Percentiles rank a stretch among this genome's conserved stretches.
phyloP scores from a whole-genome alignment of 2,797 vertebrate genomes.

The Odontamblyopus rebecca region DNA sequence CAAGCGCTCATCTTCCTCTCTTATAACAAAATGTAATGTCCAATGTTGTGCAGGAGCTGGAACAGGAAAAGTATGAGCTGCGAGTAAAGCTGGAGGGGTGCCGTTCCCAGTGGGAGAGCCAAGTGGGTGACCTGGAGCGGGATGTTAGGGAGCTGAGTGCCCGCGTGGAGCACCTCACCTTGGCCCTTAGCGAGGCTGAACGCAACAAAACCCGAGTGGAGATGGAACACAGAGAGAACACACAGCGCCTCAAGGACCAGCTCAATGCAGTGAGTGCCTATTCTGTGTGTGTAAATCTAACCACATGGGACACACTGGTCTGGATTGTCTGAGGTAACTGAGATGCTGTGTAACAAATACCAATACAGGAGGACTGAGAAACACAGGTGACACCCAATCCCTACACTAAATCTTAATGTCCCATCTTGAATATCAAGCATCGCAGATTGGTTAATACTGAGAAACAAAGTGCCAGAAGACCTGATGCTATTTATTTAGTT shows the following conservation, averaged over 20 bases:
- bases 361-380: conserved; percentile 23
- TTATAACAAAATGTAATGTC: neutral
- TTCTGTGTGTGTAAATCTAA: neutral
- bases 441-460: conserved; percentile 15
- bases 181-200: conserved; percentile 64
- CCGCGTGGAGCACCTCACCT: conserved; percentile 69
- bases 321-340: conserved; percentile 1
- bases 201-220: conserved; percentile 60
- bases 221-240: conserved; percentile 66
- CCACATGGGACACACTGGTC: neutral
- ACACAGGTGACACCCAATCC: conserved; percentile 34
- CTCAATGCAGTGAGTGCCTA: conserved; percentile 71
- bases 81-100: conserved; percentile 74
- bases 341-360: conserved; percentile 40
- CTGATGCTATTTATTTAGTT: neutral
- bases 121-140: conserved; percentile 78
- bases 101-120: conserved; percentile 78
- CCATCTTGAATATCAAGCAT: conserved; percentile 23
- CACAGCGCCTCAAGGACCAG: conserved; percentile 69
- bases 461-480: conserved; percentile 4
- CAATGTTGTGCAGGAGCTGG: conserved; percentile 66
- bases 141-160: conserved; percentile 71
- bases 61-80: conserved; percentile 77
- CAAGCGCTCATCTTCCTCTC: too few species aligned
- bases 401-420: conserved; percentile 29